Conservation (phyloP, 2,888 invertebrate species). For the Criorhina ranunculi region DNA sequence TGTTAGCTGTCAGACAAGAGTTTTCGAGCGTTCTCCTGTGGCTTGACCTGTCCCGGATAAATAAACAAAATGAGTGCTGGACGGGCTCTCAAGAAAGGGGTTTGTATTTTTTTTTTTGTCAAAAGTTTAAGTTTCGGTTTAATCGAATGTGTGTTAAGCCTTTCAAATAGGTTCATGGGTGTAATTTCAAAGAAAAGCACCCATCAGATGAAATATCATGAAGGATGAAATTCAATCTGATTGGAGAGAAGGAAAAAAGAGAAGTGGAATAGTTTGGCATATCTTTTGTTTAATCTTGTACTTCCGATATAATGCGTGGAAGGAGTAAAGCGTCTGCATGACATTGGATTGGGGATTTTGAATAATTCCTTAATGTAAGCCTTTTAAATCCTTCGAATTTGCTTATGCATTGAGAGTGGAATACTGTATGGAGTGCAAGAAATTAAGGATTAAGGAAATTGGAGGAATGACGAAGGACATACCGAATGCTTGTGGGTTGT, state of each 20-base stretch:
- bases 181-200: constrained; percentile 7
- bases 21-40: constrained; percentile 36
- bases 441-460: too few relatives aligned
- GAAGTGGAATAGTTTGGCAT: too few relatives aligned
- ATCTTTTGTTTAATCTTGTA: too few relatives aligned
- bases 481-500: too few relatives aligned
- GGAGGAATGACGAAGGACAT: too few relatives aligned
- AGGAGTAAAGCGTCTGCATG: too few relatives aligned
- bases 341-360: too few relatives aligned
- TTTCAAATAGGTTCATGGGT: constrained; percentile 6
- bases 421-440: too few relatives aligned
- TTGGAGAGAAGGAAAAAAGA: not conserved
- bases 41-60: constrained; percentile 30
- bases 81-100: constrained; percentile 21
- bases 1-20: constrained; percentile 12
- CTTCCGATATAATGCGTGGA: too few relatives aligned
- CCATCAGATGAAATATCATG: not conserved
- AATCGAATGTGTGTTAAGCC: constrained; percentile 39
- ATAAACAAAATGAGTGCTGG: constrained; percentile 13
- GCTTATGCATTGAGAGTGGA: too few relatives aligned
- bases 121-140: constrained; percentile 9
- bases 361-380: too few relatives aligned
- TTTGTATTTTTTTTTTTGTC: not conserved
- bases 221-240: not conserved
- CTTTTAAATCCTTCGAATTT: too few relatives aligned